phyloP scores from a whole-genome alignment of 2,797 vertebrate genomes.

The Sitta carolinensis region DNA sequence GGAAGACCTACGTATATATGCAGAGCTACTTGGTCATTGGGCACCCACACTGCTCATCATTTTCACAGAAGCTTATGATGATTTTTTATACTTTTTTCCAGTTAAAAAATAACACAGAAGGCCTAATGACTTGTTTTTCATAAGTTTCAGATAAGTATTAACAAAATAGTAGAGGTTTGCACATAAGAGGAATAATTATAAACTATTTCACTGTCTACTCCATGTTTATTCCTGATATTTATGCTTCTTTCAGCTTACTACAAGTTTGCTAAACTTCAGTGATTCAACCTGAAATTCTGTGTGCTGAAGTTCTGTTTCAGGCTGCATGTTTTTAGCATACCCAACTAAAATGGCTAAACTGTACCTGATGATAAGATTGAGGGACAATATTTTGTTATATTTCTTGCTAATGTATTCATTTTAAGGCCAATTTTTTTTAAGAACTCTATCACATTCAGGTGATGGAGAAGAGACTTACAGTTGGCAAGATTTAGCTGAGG shows the following conservation, averaged over 20 bases:
- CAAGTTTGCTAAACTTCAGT: background rate
- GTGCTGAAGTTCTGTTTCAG: background rate
- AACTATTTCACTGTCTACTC: background rate
- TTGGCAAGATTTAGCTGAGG: background rate
- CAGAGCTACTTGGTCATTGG: background rate
- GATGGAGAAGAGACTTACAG: background rate
- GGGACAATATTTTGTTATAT: background rate
- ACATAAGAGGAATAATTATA: background rate
- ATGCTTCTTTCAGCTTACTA: background rate
- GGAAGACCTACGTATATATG: background rate
- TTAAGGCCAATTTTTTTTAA: background rate
- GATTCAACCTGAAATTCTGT: background rate
- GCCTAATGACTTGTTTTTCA: background rate
- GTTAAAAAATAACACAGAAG: background rate
- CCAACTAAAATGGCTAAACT: background rate
- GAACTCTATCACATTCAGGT: background rate
- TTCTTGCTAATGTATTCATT: background rate
- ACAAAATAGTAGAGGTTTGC: background rate
- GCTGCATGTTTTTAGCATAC: background rate
- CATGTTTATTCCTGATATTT: background rate
- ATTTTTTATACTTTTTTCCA: background rate
- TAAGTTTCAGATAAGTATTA: background rate
- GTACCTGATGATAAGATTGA: background rate
- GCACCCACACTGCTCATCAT: background rate
- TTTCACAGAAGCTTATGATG: background rate